These are phyloP conservation scores for Phyllostomus discolor DNA, from an alignment of 2,113 vertebrate species.

Conservation along the genomic window DNA sequence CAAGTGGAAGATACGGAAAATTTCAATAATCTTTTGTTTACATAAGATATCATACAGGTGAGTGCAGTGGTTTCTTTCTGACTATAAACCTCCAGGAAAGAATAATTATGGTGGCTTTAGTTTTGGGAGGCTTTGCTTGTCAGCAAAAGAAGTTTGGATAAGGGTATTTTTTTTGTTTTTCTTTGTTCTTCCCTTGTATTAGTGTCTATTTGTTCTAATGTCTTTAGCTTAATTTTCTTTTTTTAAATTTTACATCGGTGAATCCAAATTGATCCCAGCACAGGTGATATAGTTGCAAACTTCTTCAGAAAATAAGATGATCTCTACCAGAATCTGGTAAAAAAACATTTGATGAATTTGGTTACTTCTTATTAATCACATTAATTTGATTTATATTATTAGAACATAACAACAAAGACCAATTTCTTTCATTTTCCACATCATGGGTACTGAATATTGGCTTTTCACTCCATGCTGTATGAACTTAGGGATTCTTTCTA, in stretches of 20 bases:
- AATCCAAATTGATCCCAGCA: background rate
- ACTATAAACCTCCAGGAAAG: background rate
- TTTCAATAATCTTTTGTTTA: background rate
- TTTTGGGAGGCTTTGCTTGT: background rate
- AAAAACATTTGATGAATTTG: background rate
- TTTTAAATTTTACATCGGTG: background rate
- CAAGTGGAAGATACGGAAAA: background rate
- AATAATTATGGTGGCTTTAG: background rate
- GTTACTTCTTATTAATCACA: background rate
- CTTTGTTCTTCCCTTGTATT: background rate
- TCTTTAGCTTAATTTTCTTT: background rate
- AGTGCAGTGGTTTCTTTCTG: background rate
- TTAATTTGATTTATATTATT: background rate
- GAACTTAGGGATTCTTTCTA: background rate
- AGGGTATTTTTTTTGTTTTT: background rate
- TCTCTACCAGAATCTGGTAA: background rate
- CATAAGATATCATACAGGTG: background rate
- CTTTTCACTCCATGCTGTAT: background rate
- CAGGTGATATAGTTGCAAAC: background rate
- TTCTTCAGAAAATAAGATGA: background rate
- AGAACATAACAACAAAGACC: background rate
- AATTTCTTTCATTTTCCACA: background rate
- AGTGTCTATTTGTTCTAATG: background rate
- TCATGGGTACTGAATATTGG: accelerated
- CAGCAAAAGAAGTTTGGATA: background rate